A percentile compares a stretch with the other conserved stretches of the same genome.
These are phyloP conservation scores for Hyphantria cunea DNA, from an alignment of 1,140 invertebrate species.

Conservation along the genomic window DNA sequence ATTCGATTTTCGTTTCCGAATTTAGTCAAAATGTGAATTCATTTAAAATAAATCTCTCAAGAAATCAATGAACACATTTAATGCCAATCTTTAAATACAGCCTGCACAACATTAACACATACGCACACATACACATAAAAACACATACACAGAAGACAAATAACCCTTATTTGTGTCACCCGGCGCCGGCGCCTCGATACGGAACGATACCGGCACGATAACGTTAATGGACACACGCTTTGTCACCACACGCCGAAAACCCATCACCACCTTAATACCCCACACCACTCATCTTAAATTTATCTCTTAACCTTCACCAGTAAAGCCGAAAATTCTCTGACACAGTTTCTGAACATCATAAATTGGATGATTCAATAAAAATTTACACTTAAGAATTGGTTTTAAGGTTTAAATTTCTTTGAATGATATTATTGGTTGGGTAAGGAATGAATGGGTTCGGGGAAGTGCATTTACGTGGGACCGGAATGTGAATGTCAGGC, in stretches of 20 bases:
- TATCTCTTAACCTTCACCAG: constrained; percentile 32
- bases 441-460: constrained; percentile 69
- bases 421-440: not conserved
- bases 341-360: not conserved
- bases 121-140: no score
- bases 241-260: constrained; percentile 60
- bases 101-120: no score
- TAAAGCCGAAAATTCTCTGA: constrained; percentile 44
- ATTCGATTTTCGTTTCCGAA: no score
- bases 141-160: constrained; percentile 38
- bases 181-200: constrained; percentile 68
- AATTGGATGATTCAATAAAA: not conserved
- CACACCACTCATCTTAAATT: constrained; percentile 36
- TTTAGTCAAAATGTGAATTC: no score
- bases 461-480: constrained; percentile 63
- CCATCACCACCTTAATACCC: constrained; percentile 48
- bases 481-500: constrained; percentile 63
- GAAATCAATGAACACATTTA: no score
- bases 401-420: constrained; percentile 4
- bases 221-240: constrained; percentile 70
- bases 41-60: no score
- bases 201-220: constrained; percentile 52
- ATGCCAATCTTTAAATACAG: no score
- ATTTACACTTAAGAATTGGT: not conserved
- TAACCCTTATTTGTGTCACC: constrained; percentile 55